Evolutionary conservation across 2,888 invertebrate species (phyloP).

Genomic region (Marasmarcha lunaedactyla): DNA sequence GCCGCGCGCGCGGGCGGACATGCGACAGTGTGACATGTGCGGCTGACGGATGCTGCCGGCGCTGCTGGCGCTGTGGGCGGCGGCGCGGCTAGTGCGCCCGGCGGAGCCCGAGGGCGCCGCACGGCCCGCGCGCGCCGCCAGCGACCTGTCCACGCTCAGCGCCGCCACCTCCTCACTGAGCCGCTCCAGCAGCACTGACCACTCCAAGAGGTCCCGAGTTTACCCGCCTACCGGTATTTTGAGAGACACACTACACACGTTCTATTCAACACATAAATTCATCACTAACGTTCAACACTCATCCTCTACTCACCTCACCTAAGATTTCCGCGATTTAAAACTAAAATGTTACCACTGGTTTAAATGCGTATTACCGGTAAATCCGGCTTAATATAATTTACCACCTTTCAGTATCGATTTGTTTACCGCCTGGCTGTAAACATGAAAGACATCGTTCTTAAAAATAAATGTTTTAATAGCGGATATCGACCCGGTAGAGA

Average conservation of each 20-base stretch:
- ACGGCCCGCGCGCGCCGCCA: slow-evolving; percentile 59
- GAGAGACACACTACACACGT: slow-evolving; percentile 7
- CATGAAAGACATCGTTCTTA: no score
- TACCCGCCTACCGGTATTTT: slow-evolving; percentile 16
- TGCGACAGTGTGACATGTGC: slow-evolving; percentile 28
- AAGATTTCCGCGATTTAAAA: no score
- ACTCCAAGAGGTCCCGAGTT: slow-evolving; percentile 60
- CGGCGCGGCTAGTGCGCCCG: slow-evolving; percentile 71
- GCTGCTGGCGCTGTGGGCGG: slow-evolving; percentile 73
- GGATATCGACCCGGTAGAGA: no score
- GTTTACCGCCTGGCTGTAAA: no score
- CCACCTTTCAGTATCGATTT: no score
- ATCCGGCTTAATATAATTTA: no score
- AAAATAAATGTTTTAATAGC: no score
- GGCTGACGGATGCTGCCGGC: slow-evolving; percentile 68
- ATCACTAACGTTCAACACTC: no score
- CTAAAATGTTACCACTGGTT: no score
- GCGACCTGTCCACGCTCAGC: slow-evolving; percentile 62
- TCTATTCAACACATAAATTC: no score
- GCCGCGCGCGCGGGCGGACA: slow-evolving; percentile 19
- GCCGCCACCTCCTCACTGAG: slow-evolving; percentile 61
- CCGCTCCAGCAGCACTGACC: slow-evolving; percentile 53
- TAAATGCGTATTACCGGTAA: no score
- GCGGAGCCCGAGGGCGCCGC: slow-evolving; percentile 37
- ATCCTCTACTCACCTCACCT: no score